Evolutionary conservation across 2,113 vertebrate species (phyloP), one percentile per base, ranked within the genome.

Genomic region (Climacteris rufus): DNA sequence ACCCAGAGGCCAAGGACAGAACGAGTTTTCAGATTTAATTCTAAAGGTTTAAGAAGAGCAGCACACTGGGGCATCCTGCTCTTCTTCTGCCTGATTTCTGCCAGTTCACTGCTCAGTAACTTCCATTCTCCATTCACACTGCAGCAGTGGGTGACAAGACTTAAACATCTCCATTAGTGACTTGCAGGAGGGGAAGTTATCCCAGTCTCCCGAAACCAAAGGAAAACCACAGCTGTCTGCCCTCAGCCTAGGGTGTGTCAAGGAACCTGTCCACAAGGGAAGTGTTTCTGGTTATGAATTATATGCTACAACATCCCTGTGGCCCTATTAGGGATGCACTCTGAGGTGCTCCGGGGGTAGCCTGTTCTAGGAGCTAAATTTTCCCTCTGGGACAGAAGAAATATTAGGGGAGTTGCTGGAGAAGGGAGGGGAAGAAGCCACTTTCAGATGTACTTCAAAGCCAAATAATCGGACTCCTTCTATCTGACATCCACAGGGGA

Each of bases 271-370:
- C 93, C 88, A 93, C 79, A 89, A 90, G 88, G 93, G 69, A 96
- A 96, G 76, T 60, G 77, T 89, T 96, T 89, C 93, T 96, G 86
- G 79, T 90, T 92, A 68, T 65, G 88, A 93, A 94, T 95, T 96
- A 92, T 23, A 93, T 17, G 70, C 92, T 88, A 33, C 69, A 71
- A 68, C 82, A 90, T 92, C 93, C 90, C 88, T 0, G 1, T 64
- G 69, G 64, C 90, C 60, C 90, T 87, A 5, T 25, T 56, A 72
- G 57, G 64, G 65, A 76, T 83, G 83, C 65, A 75, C 61, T 93
- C 75, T 0, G 2, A 92, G 93, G 69, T 89, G 65, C 94, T 94
- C 77, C 21, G 3, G 72, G 79, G 71, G 57, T 53, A 92, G 83
- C 40, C 83, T 72, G 44, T 40, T 57, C 56, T 9, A 71, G 87